Evolutionary conservation across 1,140 invertebrate species (phyloP), one percentile per base, ranked within the genome.

Genomic region (Drosophila navojoa): DNA sequence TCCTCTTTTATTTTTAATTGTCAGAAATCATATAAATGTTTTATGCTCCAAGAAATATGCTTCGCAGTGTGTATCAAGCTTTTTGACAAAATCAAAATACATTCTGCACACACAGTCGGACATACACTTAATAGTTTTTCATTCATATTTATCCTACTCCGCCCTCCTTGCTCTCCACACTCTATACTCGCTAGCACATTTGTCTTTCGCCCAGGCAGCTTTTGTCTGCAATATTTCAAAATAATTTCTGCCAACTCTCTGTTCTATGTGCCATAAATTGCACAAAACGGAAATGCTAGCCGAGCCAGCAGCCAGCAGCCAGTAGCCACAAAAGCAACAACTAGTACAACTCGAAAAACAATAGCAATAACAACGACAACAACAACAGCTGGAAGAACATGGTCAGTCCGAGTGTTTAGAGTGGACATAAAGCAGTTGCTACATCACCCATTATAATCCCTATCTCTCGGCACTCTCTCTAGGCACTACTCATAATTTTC

Each of bases 211-310:
- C 53, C 52, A 55, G 52, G 50, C 58, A 70, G 71, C 53, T 71
- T 70, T 74, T 62, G 66, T 74, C 71, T 74, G 71, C 67, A 70
- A 63, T 74, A 74, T 74, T 74, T 74, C 71, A 74, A 74, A 74
- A 74, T 74, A 74, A 74, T 74, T 74, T 71, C 40, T 55, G 42
- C 45, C 59, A 70, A 63, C 57, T 52, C 57, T 52, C 25, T 40
- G 11, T 60, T 59, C 40, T 40, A 44, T 66, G 62, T 45, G 52
- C 66, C 53, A 67, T 70, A 74, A 74, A 74, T 74, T 74, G 66
- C 71, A 63, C 38, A 52, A 58, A 70, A 69, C 63, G 70, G 70
- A 71, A 71, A 71, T 71, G 62, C 54, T 58, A 40, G 25, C 40
- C 45, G 50, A 38, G 35, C 35, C 35, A 59, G 50, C 22, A 67